These are phyloP conservation scores for Metaphire vulgaris DNA, from an alignment of 1,140 invertebrate genomes.

Conservation along the genomic window DNA sequence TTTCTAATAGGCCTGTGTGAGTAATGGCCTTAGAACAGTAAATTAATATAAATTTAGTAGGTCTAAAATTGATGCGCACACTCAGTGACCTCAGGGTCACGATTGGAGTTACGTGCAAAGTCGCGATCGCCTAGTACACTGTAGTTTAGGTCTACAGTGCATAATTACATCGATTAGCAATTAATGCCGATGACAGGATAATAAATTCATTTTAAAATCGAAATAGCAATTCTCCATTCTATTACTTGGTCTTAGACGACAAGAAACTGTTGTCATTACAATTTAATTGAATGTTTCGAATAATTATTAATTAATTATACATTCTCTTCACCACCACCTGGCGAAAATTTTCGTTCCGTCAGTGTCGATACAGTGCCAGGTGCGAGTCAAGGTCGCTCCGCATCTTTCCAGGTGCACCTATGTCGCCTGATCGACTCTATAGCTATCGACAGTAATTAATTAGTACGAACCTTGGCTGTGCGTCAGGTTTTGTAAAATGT, in stretches of 20 bases:
- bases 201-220: too few species aligned
- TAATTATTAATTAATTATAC: background rate
- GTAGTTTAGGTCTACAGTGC: background rate
- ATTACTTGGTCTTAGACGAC: background rate
- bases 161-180: background rate
- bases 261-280: background rate
- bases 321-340: background rate
- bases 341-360: background rate
- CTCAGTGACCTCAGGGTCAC: background rate
- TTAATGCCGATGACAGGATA: too few species aligned
- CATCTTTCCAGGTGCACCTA: background rate
- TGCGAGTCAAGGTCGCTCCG: background rate
- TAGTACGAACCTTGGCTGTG: too few species aligned
- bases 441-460: background rate
- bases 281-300: background rate
- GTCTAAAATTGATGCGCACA: background rate
- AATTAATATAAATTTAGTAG: too few species aligned
- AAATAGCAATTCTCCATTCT: too few species aligned
- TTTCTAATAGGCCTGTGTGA: too few species aligned
- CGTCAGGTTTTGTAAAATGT: too few species aligned
- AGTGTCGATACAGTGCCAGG: background rate
- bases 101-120: background rate
- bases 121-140: background rate
- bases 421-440: background rate
- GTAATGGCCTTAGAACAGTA: too few species aligned